A percentile compares a stretch with the other conserved stretches of the same genome.
Conservation (phyloP, 2,888 invertebrate genomes). For the Cepaea hortensis region DNA sequence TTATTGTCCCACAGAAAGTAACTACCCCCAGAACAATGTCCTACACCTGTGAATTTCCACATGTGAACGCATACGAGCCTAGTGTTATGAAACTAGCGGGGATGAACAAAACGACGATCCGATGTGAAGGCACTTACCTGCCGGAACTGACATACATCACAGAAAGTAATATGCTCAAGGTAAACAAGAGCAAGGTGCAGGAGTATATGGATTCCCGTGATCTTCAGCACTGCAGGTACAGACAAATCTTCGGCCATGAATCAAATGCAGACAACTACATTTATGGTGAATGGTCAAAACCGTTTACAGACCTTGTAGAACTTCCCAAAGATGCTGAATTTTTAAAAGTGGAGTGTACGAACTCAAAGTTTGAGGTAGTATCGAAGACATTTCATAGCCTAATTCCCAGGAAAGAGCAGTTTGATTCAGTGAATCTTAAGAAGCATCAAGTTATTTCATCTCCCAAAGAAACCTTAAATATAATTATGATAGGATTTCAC, state of each 20-base stretch:
- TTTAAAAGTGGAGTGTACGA: conserved; percentile 66
- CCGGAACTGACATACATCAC: background rate
- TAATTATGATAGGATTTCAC: conserved; percentile 89
- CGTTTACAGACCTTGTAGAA: conserved; percentile 52
- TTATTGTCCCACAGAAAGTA: no score
- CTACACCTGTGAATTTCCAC: background rate
- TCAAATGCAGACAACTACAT: conserved; percentile 50
- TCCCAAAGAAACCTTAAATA: conserved; percentile 78
- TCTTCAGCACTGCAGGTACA: background rate
- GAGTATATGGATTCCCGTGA: background rate
- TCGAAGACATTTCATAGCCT: conserved; percentile 69
- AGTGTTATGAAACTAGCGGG: background rate
- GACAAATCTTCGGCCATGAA: conserved; percentile 41
- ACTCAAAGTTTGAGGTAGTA: conserved; percentile 56
- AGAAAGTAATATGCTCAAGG: background rate
- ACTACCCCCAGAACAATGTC: background rate
- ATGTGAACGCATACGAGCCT: background rate
- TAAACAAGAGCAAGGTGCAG: background rate
- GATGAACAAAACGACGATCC: background rate
- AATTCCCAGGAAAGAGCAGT: conserved; percentile 58
- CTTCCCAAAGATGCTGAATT: conserved; percentile 62
- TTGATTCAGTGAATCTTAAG: conserved; percentile 46
- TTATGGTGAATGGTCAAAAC: conserved; percentile 49
- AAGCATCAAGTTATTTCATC: conserved; percentile 47
- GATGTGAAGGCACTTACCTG: background rate